A percentile compares a stretch with the other conserved stretches of the same genome.
Conservation (phyloP, 1,140 invertebrate genomes). For the Pachypsylla venusta region DNA sequence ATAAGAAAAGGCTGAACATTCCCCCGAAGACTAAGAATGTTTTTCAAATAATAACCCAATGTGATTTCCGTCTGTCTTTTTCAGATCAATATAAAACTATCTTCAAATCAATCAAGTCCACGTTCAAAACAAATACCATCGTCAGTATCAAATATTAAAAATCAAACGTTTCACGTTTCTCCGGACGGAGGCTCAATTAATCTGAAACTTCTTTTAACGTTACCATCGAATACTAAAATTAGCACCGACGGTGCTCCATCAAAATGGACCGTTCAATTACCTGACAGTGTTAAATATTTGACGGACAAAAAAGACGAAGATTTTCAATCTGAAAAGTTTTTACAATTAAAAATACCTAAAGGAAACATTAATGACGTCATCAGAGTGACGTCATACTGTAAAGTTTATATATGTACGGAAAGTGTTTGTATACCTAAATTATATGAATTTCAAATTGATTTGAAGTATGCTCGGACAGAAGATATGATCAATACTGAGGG, state of each 20-base stretch:
- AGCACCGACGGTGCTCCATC: neutral
- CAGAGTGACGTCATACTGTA: neutral
- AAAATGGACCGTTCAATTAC: neutral
- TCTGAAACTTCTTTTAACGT: neutral
- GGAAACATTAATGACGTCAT: neutral
- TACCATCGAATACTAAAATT: neutral
- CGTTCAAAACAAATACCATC: too few relatives aligned
- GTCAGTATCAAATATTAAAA: too few relatives aligned
- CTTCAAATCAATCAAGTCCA: too few relatives aligned
- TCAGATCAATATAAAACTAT: too few relatives aligned
- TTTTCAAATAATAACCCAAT: too few relatives aligned
- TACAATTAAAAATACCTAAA: neutral
- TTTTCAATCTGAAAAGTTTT: neutral
- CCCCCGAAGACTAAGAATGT: too few relatives aligned
- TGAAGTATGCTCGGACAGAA: neutral
- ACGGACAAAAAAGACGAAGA: neutral
- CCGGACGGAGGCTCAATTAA: neutral
- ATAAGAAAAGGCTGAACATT: too few relatives aligned
- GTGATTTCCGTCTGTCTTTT: too few relatives aligned
- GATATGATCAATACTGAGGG: too few relatives aligned
- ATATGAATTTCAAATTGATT: neutral
- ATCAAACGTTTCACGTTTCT: too few relatives aligned
- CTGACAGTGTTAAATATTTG: neutral
- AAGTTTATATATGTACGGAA: conserved; percentile 3
- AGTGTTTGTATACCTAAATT: neutral